Evolutionary conservation across 2,113 vertebrate species (phyloP).

Genomic region (Dunckerocampus dactyliophorus): DNA sequence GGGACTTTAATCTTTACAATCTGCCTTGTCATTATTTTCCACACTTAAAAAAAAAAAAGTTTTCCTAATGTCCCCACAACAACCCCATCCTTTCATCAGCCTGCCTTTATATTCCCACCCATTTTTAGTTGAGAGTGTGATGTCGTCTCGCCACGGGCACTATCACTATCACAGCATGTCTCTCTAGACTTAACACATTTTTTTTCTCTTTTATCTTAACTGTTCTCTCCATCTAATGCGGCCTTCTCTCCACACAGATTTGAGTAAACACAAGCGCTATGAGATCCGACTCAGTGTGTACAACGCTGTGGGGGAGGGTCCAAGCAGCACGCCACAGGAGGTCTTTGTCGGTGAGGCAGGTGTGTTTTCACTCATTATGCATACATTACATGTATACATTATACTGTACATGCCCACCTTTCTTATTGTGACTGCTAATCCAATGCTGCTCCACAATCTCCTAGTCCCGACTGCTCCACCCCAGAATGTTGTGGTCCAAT

Average conservation of each 20-base stretch:
- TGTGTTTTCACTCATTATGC: constrained; percentile 58
- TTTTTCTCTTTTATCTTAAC: constrained; percentile 40
- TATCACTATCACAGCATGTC: constrained; percentile 18
- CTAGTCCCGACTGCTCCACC: constrained; percentile 87
- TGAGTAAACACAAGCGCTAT: constrained; percentile 92
- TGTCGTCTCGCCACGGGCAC: constrained; percentile 38
- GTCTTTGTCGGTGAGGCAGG: constrained; percentile 97
- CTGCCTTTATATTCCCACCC: constrained; percentile 24
- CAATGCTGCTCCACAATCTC: neutral
- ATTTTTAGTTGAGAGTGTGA: constrained; percentile 30
- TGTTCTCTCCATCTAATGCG: constrained; percentile 28
- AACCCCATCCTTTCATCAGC: constrained; percentile 41
- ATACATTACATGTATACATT: neutral
- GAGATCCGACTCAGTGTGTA: constrained; percentile 95
- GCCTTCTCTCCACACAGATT: constrained; percentile 69
- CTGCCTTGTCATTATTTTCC: constrained; percentile 37
- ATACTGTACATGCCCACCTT: neutral
- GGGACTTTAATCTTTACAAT: constrained; percentile 47
- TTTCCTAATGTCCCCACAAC: constrained; percentile 29
- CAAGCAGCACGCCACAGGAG: constrained; percentile 87
- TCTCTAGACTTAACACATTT: constrained; percentile 29
- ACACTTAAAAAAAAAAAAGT: constrained; percentile 21
- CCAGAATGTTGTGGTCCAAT: constrained; percentile 81
- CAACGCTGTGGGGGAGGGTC: constrained; percentile 90
- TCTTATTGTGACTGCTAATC: neutral